Evolutionary conservation across 1,140 invertebrate genomes (phyloP).

Genomic region (Octopus bimaculoides): DNA sequence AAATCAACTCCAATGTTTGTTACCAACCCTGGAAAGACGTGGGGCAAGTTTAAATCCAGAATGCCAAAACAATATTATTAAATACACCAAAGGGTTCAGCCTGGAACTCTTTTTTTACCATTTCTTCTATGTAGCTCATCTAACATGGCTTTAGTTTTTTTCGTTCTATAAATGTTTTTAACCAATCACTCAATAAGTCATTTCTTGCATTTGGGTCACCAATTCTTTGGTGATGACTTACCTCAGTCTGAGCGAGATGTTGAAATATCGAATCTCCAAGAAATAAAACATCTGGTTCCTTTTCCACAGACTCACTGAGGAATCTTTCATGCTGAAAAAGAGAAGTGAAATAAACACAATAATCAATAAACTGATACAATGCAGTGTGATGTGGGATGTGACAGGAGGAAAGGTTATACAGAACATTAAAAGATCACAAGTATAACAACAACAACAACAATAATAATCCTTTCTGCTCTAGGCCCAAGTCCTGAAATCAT

Average conservation of each 20-base stretch:
- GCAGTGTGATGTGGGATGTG: background rate
- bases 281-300: slow-evolving; percentile 88
- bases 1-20: too few species aligned
- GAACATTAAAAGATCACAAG: background rate
- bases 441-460: background rate
- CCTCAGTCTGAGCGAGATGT: slow-evolving; percentile 72
- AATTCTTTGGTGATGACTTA: slow-evolving; percentile 27
- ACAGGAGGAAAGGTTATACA: background rate
- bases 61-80: too few species aligned
- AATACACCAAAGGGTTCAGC: too few species aligned
- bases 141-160: too few species aligned
- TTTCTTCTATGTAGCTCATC: too few species aligned
- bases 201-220: background rate
- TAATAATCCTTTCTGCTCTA: background rate
- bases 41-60: too few species aligned
- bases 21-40: too few species aligned
- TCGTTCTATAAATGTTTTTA: too few species aligned
- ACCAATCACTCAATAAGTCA: too few species aligned
- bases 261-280: slow-evolving; percentile 83
- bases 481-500: background rate
- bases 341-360: background rate
- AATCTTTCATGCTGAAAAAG: slow-evolving; percentile 76
- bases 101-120: too few species aligned
- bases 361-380: background rate
- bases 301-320: slow-evolving; percentile 75